Evolutionary conservation across 2,113 vertebrate genomes (phyloP), one percentile per base, ranked within the genome.

Genomic region (Chaenogobius annularis): DNA sequence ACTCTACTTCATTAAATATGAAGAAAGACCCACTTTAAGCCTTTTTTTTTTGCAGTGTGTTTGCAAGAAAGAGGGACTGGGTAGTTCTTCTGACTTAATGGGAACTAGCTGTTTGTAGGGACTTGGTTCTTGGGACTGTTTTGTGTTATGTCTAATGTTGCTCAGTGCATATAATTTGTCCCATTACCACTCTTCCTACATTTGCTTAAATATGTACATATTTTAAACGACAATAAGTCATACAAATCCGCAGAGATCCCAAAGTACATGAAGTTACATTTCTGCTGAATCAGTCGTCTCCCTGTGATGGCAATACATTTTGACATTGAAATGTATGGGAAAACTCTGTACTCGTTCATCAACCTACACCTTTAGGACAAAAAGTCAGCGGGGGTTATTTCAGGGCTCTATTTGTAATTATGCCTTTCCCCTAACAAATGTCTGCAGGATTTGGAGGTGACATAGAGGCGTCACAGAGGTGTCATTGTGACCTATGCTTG

Each of bases 401-500:
- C 19, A 66, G 63, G 54, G 59, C 20, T 20, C 40, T 72, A 66
- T 22, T 19, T 19, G 47, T 78, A 58, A 72, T 83, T 69, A 70
- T 15, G 37, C 31, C 14, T 59, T 47, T 19, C 46, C 46, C 31
- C 62, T 69, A 73, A 77, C 73, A 74, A 76, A 68, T 26, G 54
- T 20, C 68, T 48, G 43, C 52, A 40, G 11, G n/a, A 61, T 40
- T 17, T 55, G 10, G 65, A 71, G 62, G 74, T 47, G 68, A 79
- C 48, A 17, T 0, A 40, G 46, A 69, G 64, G 68, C 0, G 58
- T 66, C 67, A 20, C 22, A 31, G 43, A 69, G 64, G 68, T 0
- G 58, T 66, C 67, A 20, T 26, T 0, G 52, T 82, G 82, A 77
- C 74, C 80, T 83, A 56, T 19, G 31, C n/a, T 19, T 22, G 35